phyloP scores from a whole-genome alignment of 2,888 invertebrate species.

The Tuta absoluta region DNA sequence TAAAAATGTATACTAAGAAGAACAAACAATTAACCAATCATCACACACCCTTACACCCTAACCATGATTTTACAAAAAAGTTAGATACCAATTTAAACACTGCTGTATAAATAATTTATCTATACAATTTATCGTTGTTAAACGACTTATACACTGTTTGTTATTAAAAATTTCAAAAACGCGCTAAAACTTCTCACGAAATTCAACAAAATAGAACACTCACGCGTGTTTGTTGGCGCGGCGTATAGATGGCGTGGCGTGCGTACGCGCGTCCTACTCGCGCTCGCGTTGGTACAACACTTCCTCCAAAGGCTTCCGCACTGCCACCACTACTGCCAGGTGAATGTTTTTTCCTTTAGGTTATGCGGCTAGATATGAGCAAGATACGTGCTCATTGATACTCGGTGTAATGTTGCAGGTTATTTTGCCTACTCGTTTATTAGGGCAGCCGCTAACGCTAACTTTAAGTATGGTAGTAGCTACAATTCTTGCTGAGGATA shows the following conservation, averaged over 20 bases:
- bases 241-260: conserved; percentile 6
- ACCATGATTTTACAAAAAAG: too few relatives aligned
- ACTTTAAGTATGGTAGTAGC: background rate
- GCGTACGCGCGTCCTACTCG: conserved; percentile 3
- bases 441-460: background rate
- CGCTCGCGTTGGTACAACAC: background rate
- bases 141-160: too few relatives aligned
- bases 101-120: too few relatives aligned
- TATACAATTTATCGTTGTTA: too few relatives aligned
- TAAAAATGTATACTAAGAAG: too few relatives aligned
- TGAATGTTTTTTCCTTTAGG: background rate
- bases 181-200: background rate
- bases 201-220: conserved; percentile 11
- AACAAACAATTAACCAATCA: too few relatives aligned
- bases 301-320: conserved; percentile 2
- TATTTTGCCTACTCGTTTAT: background rate
- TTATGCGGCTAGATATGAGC: background rate
- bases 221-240: background rate
- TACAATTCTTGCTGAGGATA: background rate
- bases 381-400: background rate
- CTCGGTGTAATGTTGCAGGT: background rate
- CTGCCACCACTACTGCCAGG: background rate
- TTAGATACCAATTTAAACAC: too few relatives aligned
- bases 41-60: too few relatives aligned
- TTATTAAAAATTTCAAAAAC: too few relatives aligned